Conservation (phyloP, 2,113 vertebrate species). For the Willisornis vidua region DNA sequence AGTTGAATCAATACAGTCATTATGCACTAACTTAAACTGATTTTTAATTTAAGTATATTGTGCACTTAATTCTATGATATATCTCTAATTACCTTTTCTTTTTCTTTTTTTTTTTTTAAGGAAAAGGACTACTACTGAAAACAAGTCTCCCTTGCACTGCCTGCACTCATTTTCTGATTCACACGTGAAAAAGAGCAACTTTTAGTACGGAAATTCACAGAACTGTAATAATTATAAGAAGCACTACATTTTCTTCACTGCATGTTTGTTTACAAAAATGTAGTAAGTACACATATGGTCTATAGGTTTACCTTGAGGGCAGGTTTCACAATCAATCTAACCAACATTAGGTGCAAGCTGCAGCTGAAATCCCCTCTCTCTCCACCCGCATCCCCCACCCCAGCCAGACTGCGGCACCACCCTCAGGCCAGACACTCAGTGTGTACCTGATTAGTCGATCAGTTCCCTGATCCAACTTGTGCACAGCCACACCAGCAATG, state of each 20-base stretch:
- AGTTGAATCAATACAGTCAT: not conserved
- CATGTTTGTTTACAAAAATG: not conserved
- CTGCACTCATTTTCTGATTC: not conserved
- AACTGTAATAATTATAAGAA: not conserved
- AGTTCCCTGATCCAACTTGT: not conserved
- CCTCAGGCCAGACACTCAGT: not conserved
- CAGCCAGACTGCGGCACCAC: not conserved
- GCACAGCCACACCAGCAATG: not conserved
- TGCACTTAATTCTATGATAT: not conserved
- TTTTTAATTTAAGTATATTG: not conserved
- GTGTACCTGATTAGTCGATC: not conserved
- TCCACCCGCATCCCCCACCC: not conserved
- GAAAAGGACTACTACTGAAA: not conserved
- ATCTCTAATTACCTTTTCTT: not conserved
- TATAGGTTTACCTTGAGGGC: not conserved
- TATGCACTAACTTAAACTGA: not conserved
- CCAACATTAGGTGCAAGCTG: not conserved
- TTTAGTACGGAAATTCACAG: not conserved
- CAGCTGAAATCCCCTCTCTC: not conserved
- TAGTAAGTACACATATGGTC: not conserved
- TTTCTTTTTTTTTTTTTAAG: not conserved
- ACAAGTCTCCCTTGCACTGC: not conserved
- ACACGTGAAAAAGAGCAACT: not conserved
- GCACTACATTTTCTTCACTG: not conserved
- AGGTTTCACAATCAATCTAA: constrained; percentile 3